A percentile compares a stretch with the other conserved stretches of the same genome.
phyloP scores from a whole-genome alignment of 1,140 invertebrate species.

The Eriosoma lanigerum region DNA sequence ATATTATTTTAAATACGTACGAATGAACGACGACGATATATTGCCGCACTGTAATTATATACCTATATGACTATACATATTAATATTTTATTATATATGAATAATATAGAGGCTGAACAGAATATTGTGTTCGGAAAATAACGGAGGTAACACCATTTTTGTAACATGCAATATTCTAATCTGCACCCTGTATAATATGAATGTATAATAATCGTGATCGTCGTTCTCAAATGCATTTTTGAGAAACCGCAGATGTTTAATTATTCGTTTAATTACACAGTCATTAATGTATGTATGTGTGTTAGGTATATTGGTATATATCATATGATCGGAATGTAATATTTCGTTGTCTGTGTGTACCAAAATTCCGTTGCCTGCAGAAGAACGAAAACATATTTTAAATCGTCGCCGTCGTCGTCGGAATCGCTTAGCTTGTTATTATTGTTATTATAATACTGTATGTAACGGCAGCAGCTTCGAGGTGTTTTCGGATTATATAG shows the following conservation, averaged over 20 bases:
- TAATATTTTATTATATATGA: too few relatives aligned
- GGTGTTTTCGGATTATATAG: background rate
- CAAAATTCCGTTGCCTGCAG: conserved; percentile 2
- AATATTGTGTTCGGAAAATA: too few relatives aligned
- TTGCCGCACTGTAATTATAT: background rate
- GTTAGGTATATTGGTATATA: background rate
- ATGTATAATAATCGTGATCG: too few relatives aligned
- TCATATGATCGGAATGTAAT: background rate
- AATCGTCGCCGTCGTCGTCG: background rate
- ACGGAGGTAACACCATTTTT: too few relatives aligned
- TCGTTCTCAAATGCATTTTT: background rate
- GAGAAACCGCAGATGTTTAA: background rate
- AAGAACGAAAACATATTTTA: background rate
- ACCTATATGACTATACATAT: background rate
- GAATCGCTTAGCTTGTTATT: background rate
- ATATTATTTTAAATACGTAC: background rate
- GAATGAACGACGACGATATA: background rate
- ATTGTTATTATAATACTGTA: background rate
- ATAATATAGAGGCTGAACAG: too few relatives aligned
- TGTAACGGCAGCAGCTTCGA: background rate
- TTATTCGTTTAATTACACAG: background rate
- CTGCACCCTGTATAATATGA: too few relatives aligned
- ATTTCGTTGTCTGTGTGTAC: background rate
- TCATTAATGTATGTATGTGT: background rate
- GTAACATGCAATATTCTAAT: too few relatives aligned